Conservation (phyloP, 2,888 invertebrate species). For the Pyralis farinalis region DNA sequence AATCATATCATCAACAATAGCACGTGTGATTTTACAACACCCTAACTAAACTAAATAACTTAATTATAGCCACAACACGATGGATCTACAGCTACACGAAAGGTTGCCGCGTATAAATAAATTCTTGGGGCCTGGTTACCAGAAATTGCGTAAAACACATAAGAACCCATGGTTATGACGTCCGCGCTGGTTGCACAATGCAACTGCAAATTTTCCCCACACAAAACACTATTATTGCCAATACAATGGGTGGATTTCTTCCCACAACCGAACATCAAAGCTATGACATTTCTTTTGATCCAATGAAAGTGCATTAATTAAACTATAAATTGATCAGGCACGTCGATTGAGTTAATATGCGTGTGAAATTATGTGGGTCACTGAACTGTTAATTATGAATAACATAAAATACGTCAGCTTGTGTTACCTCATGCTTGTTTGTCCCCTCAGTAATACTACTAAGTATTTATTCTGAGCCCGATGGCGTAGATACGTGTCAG, state of each 20-base stretch:
- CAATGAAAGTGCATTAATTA: conserved; percentile 23
- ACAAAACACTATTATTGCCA: conserved; percentile 2
- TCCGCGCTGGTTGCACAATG: conserved; percentile 8
- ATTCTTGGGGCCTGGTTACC: not conserved
- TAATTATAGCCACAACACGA: not conserved
- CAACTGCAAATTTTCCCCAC: conserved; percentile 2
- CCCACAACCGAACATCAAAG: conserved; percentile 4
- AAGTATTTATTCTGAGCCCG: too few species aligned
- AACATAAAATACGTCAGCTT: too few species aligned
- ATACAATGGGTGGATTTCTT: conserved; percentile 2
- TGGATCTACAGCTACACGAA: not conserved
- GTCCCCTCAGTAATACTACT: too few species aligned
- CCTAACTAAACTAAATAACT: not conserved
- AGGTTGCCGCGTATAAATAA: not conserved
- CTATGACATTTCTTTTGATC: conserved; percentile 11
- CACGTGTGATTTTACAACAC: not conserved
- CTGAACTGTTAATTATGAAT: conserved; percentile 5
- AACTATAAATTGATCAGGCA: conserved; percentile 16
- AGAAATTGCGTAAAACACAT: not conserved
- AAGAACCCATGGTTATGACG: not conserved
- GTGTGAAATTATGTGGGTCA: conserved; percentile 15
- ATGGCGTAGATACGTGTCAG: too few species aligned
- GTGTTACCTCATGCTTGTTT: too few species aligned
- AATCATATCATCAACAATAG: too few species aligned
- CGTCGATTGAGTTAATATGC: conserved; percentile 15